Percentiles rank a stretch among this genome's conserved stretches.
These are phyloP conservation scores for Ophion obscuratus DNA, from an alignment of 2,888 invertebrate species.

Conservation along the genomic window DNA sequence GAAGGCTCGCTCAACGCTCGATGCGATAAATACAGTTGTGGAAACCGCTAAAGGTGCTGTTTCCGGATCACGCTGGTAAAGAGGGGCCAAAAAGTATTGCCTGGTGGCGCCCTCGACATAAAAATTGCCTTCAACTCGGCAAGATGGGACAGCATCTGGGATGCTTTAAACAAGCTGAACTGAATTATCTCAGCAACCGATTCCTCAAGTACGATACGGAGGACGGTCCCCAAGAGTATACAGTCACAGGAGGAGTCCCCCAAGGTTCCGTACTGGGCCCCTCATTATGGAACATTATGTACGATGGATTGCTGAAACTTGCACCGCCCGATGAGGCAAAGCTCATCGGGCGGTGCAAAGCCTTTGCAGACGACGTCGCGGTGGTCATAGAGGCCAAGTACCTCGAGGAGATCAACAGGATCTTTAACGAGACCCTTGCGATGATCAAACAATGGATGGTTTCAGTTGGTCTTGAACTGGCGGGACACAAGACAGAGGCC, in stretches of 20 bases:
- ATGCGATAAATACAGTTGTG: no score
- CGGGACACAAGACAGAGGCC: no score
- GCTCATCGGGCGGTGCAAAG: no score
- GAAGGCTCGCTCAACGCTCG: no score
- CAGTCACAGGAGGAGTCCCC: slow-evolving; percentile 28
- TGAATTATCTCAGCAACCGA: slow-evolving; percentile 45
- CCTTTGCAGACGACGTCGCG: slow-evolving; percentile 33
- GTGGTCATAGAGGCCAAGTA: slow-evolving; percentile 21
- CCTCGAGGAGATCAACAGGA: no score
- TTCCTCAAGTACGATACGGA: slow-evolving; percentile 41
- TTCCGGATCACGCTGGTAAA: no score
- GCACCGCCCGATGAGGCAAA: slow-evolving; percentile 2
- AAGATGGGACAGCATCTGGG: slow-evolving; percentile 36
- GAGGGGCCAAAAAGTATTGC: slow-evolving; percentile 7
- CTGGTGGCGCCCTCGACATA: slow-evolving; percentile 34
- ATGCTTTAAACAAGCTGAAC: background rate
- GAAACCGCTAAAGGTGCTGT: no score
- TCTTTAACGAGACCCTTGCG: no score
- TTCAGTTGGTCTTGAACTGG: no score
- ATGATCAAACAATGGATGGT: no score
- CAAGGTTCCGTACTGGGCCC: slow-evolving; percentile 41
- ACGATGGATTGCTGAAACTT: slow-evolving; percentile 46
- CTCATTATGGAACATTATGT: slow-evolving; percentile 23
- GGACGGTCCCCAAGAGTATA: background rate
- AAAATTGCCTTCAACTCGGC: slow-evolving; percentile 40